These are phyloP conservation scores for Argynnis bischoffii DNA, from an alignment of 2,888 invertebrate species.

Conservation along the genomic window DNA sequence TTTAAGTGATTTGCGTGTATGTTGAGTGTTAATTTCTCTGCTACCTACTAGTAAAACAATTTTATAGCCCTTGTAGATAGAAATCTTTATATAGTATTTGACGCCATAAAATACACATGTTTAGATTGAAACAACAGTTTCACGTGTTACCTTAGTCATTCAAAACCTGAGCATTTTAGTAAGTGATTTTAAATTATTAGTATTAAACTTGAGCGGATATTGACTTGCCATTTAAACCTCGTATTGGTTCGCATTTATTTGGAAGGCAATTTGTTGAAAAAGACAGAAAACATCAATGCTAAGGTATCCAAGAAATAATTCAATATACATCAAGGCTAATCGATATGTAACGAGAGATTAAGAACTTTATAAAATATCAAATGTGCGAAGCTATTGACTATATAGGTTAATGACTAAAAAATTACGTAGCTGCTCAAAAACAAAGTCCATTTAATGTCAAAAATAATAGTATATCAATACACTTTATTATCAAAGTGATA, in stretches of 20 bases:
- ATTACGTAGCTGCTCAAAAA: constrained; percentile 33
- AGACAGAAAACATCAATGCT: too few relatives aligned
- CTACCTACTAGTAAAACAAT: constrained; percentile 12
- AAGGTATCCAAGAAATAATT: background rate
- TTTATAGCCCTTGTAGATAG: constrained; percentile 13
- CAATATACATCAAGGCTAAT: constrained; percentile 55
- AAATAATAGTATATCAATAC: constrained; percentile 1
- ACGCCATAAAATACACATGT: constrained; percentile 14
- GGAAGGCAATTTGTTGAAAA: background rate
- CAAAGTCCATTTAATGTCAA: background rate
- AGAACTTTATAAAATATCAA: background rate
- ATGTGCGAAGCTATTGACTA: constrained; percentile 38
- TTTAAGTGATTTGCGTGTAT: constrained; percentile 3
- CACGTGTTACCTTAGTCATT: constrained; percentile 37
- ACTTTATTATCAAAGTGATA: constrained; percentile 1
- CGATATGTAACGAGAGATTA: constrained; percentile 35
- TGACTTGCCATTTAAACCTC: constrained; percentile 46
- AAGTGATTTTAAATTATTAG: constrained; percentile 47
- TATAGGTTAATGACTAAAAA: constrained; percentile 57
- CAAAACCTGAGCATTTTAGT: constrained; percentile 46
- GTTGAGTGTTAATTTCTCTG: constrained; percentile 11
- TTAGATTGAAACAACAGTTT: constrained; percentile 32
- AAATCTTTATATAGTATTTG: constrained; percentile 3
- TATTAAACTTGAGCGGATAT: constrained; percentile 47
- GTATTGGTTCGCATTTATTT: background rate